Conservation (phyloP, 2,113 vertebrate species). For the Pygoscelis antarcticus region DNA sequence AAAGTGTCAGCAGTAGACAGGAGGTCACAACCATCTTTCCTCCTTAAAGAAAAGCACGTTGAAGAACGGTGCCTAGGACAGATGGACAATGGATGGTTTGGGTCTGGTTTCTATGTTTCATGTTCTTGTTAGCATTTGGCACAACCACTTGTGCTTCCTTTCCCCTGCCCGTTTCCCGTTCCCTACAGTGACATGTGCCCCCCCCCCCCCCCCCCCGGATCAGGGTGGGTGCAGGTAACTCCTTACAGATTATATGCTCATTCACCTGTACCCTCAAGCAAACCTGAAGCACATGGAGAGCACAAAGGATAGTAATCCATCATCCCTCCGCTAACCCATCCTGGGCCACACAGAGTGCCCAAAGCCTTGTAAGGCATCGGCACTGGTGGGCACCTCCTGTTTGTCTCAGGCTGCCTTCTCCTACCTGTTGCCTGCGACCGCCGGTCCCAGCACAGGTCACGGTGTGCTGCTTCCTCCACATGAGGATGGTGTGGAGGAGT, state of each 20-base stretch:
- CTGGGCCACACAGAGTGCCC: neutral
- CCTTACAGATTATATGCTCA: neutral
- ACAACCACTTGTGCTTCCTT: neutral
- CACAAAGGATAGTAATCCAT: neutral
- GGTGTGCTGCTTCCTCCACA: neutral
- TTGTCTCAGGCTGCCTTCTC: neutral
- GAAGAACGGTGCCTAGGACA: neutral
- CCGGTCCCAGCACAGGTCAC: neutral
- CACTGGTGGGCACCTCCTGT: neutral
- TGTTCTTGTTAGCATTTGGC: neutral
- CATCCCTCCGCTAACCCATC: neutral
- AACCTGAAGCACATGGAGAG: neutral
- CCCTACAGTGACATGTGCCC: neutral
- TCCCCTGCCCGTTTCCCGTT: neutral
- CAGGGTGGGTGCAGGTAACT: neutral
- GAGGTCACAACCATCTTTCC: neutral
- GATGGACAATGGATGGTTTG: neutral
- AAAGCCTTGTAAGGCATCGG: neutral
- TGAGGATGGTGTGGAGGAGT: neutral
- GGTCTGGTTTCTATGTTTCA: neutral
- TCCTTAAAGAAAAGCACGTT: neutral
- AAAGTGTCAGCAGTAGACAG: neutral
- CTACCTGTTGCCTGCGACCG: neutral
- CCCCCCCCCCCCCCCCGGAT: neutral
- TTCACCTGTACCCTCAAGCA: fast-evolving